These are phyloP conservation scores for Achroia grisella DNA, from an alignment of 1,140 invertebrate genomes.

Conservation along the genomic window DNA sequence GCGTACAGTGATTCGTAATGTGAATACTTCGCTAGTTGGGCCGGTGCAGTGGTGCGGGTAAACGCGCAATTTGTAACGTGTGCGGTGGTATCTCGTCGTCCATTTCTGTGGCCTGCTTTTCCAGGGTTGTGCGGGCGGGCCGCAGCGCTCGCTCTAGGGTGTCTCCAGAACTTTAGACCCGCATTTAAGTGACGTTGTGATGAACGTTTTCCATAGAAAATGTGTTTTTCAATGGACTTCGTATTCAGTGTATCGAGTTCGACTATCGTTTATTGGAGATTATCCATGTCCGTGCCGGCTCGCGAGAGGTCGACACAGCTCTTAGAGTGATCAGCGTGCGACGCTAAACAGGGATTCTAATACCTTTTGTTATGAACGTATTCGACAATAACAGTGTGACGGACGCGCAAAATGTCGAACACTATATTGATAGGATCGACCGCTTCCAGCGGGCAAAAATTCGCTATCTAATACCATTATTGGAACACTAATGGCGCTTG, in stretches of 20 bases:
- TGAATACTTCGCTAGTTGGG: background rate
- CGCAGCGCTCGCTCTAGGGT: background rate
- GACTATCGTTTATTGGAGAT: conserved; percentile 9
- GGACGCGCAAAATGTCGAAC: conserved; percentile 11
- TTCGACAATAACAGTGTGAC: conserved; percentile 5
- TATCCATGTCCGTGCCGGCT: conserved; percentile 21
- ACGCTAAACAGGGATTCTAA: conserved; percentile 6
- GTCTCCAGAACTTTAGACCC: no score
- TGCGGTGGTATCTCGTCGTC: conserved; percentile 7
- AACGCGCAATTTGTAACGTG: conserved; percentile 2
- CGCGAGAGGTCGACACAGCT: conserved; percentile 11
- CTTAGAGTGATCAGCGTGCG: conserved; percentile 21
- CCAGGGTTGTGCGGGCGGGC: conserved; percentile 14
- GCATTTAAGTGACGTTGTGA: conserved; percentile 2
- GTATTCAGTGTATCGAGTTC: conserved; percentile 29
- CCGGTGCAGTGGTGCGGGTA: background rate
- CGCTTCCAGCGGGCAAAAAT: conserved; percentile 7
- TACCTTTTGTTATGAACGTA: conserved; percentile 38
- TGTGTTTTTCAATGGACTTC: conserved; percentile 9
- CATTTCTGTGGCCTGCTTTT: conserved; percentile 14
- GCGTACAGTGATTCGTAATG: conserved; percentile 6
- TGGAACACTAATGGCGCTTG: conserved; percentile 53
- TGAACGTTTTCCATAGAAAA: conserved; percentile 5
- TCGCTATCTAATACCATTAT: conserved; percentile 26
- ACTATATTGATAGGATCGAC: conserved; percentile 1